A percentile compares a stretch with the other conserved stretches of the same genome.
phyloP scores from a whole-genome alignment of 2,888 invertebrate species.

The Drosophila helvetica region DNA sequence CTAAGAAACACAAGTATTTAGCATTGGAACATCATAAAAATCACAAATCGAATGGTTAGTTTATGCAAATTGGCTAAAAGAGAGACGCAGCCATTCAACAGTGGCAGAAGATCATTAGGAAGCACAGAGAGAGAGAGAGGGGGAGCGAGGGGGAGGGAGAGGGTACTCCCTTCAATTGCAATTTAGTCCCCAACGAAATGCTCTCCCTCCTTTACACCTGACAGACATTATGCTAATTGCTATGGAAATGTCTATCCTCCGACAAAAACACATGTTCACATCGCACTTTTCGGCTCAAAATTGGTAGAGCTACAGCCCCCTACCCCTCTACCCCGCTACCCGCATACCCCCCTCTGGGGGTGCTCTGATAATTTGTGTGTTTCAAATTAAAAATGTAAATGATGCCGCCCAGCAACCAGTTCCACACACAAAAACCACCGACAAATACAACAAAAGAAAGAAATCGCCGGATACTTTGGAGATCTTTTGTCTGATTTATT shows the following conservation, averaged over 20 bases:
- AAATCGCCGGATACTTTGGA: constrained; percentile 60
- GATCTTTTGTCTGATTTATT: constrained; percentile 62
- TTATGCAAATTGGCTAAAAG: constrained; percentile 51
- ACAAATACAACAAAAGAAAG: constrained; percentile 29
- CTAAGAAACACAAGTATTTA: constrained; percentile 37
- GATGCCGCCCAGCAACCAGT: constrained; percentile 46
- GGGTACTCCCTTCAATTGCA: neutral
- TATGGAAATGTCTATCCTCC: constrained; percentile 19
- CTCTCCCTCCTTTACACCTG: constrained; percentile 5
- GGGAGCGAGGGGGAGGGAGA: neutral
- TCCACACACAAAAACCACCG: constrained; percentile 4
- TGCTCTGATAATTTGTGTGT: constrained; percentile 58
- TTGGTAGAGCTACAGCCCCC: constrained; percentile 27
- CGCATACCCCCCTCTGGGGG: neutral
- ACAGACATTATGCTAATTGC: constrained; percentile 55
- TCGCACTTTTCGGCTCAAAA: constrained; percentile 67
- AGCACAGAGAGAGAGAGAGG: no score
- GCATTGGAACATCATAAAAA: constrained; percentile 65
- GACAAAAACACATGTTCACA: constrained; percentile 67
- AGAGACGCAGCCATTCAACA: constrained; percentile 36
- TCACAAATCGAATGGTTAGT: constrained; percentile 55
- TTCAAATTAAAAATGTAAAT: constrained; percentile 80
- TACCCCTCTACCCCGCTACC: neutral
- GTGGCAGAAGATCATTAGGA: constrained; percentile 58
- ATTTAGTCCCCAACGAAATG: neutral